Evolutionary conservation across 2,888 invertebrate genomes (phyloP).

Genomic region (Melinaea menophilus): DNA sequence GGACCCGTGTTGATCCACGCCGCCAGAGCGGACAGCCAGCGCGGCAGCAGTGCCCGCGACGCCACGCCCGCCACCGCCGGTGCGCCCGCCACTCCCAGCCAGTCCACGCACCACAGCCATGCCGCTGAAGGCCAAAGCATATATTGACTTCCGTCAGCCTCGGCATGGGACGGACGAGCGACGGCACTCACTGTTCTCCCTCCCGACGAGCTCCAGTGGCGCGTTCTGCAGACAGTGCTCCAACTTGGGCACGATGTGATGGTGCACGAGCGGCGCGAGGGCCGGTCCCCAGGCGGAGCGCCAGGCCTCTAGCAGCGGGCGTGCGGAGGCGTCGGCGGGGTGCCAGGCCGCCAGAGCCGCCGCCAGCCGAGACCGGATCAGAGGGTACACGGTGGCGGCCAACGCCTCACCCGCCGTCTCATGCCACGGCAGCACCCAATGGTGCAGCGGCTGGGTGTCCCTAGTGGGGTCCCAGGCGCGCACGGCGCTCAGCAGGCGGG

Average conservation of each 20-base stretch:
- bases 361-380: conserved; percentile 94
- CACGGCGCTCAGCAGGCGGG: conserved; percentile 85
- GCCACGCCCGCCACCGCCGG: conserved; percentile 88
- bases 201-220: conserved; percentile 59
- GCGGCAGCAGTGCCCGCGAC: conserved; percentile 94
- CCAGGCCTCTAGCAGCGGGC: conserved; percentile 96
- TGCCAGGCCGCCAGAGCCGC: conserved; percentile 95
- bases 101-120: conserved; percentile 97
- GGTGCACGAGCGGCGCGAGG: conserved; percentile 83
- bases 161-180: too few species aligned
- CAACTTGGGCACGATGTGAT: conserved; percentile 93
- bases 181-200: conserved; percentile 54
- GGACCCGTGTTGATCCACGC: conserved; percentile 95
- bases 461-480: conserved; percentile 96
- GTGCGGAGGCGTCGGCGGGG: conserved; percentile 95
- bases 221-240: conserved; percentile 81
- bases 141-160: too few species aligned
- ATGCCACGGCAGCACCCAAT: conserved; percentile 99
- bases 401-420: conserved; percentile 80
- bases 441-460: conserved; percentile 96
- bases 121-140: conserved; percentile 77
- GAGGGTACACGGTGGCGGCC: conserved; percentile 85
- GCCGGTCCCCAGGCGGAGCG: conserved; percentile 76
- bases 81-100: conserved; percentile 91
- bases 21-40: conserved; percentile 90